Percentiles rank a stretch among this genome's conserved stretches.
Conservation (phyloP, 2,113 vertebrate species). For the Eptesicus fuscus region DNA sequence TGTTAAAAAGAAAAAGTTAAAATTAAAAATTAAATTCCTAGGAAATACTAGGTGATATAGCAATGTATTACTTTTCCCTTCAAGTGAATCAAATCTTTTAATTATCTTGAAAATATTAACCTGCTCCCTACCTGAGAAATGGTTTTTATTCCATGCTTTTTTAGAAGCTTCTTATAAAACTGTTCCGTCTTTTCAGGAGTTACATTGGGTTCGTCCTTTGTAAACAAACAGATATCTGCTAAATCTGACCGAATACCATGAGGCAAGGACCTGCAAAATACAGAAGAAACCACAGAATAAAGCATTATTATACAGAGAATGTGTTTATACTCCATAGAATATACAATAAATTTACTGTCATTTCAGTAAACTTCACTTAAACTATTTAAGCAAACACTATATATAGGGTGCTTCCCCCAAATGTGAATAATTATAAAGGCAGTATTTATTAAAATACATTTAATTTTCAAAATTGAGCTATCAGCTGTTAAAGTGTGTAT, state of each 20-base stretch:
- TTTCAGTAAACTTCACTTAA: background rate
- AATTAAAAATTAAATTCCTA: background rate
- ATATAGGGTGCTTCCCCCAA: too few relatives aligned
- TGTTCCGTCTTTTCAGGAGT: constrained; percentile 89
- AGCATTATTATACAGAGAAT: background rate
- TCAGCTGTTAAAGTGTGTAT: too few relatives aligned
- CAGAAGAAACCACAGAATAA: background rate
- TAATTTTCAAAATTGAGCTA: too few relatives aligned
- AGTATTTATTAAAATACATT: too few relatives aligned
- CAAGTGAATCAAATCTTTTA: background rate
- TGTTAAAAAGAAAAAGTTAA: background rate
- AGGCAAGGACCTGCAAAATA: constrained; percentile 85
- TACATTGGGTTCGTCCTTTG: constrained; percentile 86
- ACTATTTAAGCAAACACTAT: background rate
- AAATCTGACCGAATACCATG: constrained; percentile 84
- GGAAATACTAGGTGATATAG: background rate
- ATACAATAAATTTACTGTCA: background rate
- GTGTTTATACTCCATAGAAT: background rate
- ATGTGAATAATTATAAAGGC: too few relatives aligned
- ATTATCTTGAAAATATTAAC: background rate
- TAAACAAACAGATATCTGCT: constrained; percentile 93
- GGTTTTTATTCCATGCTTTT: constrained; percentile 82
- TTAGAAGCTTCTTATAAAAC: constrained; percentile 90
- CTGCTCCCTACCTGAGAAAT: constrained; percentile 86
- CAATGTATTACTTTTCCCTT: background rate